Evolutionary conservation across 1,140 invertebrate genomes (phyloP).

Genomic region (Drosophila bocki): DNA sequence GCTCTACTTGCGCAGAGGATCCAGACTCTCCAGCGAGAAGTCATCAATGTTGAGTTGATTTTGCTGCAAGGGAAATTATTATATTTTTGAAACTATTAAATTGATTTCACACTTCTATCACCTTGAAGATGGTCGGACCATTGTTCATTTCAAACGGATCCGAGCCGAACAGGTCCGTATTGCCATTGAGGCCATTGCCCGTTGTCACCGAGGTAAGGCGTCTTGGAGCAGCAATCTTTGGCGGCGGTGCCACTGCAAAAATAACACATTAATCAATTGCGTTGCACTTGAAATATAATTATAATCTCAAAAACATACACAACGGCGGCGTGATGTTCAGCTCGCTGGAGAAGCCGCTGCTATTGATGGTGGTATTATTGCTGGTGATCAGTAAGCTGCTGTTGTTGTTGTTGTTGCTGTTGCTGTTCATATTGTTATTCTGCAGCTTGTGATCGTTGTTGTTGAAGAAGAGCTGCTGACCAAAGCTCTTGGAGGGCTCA

Average conservation of each 20-base stretch:
- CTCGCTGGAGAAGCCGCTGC: conserved; percentile 77
- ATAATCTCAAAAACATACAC: conserved; percentile 86
- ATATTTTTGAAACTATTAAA: not conserved
- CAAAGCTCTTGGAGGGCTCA: conserved; percentile 83
- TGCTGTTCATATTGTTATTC: conserved; percentile 67
- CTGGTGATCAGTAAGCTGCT: conserved; percentile 57
- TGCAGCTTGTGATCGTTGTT: conserved; percentile 73
- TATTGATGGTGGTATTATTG: conserved; percentile 69
- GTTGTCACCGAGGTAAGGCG: conserved; percentile 68
- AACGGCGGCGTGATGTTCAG: conserved; percentile 87
- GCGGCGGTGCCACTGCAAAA: conserved; percentile 90
- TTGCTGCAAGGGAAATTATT: conserved; percentile 51
- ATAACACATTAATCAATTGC: conserved; percentile 55
- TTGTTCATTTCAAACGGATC: conserved; percentile 87
- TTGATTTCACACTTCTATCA: conserved; percentile 13
- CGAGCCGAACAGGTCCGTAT: conserved; percentile 89
- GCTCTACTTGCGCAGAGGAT: conserved; percentile 88
- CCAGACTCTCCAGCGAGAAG: conserved; percentile 94
- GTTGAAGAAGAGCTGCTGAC: conserved; percentile 84
- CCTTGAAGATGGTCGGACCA: conserved; percentile 78
- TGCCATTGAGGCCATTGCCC: conserved; percentile 86
- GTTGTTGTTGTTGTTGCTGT: conserved; percentile 46
- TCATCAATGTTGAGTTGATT: conserved; percentile 88
- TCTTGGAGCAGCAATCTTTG: conserved; percentile 88
- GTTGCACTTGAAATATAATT: not conserved